Percentiles rank a stretch among this genome's conserved stretches.
phyloP scores from a whole-genome alignment of 2,797 vertebrate species.

The Hoplostethus mediterraneus region DNA sequence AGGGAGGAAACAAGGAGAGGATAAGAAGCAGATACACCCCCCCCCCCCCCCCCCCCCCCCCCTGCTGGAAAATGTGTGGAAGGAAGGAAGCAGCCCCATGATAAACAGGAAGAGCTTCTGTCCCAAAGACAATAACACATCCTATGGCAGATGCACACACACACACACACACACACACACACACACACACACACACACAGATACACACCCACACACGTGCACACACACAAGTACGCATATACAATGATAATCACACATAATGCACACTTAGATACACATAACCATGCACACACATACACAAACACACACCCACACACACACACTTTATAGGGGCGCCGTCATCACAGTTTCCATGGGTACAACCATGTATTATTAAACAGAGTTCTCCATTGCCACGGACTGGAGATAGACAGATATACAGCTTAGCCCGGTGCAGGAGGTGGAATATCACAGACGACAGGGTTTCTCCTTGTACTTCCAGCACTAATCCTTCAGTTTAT shows the following conservation, averaged over 20 bases:
- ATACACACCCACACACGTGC: too few species aligned
- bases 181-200: slow-evolving; percentile 11
- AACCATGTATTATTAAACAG: slow-evolving; percentile 34
- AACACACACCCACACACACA: slow-evolving; percentile 9
- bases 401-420: slow-evolving; percentile 31
- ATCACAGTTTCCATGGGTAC: slow-evolving; percentile 24
- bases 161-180: slow-evolving; percentile 23
- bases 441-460: slow-evolving; percentile 41
- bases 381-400: slow-evolving; percentile 14
- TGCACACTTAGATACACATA: slow-evolving; percentile 1
- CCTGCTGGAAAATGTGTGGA: slow-evolving; percentile 65
- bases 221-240: neutral
- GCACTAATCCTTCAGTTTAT: slow-evolving; percentile 68
- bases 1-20: slow-evolving; percentile 39
- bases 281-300: neutral
- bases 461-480: slow-evolving; percentile 38
- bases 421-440: slow-evolving; percentile 13
- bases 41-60: slow-evolving; percentile 47
- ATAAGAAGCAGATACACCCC: slow-evolving; percentile 44
- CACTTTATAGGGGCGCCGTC: neutral
- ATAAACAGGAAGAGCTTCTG: slow-evolving; percentile 84
- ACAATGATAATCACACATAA: neutral
- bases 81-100: slow-evolving; percentile 71
- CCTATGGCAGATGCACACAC: slow-evolving; percentile 48
- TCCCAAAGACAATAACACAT: slow-evolving; percentile 77